Evolutionary conservation across 2,113 vertebrate genomes (phyloP).

Genomic region (Larimichthys polyactis): DNA sequence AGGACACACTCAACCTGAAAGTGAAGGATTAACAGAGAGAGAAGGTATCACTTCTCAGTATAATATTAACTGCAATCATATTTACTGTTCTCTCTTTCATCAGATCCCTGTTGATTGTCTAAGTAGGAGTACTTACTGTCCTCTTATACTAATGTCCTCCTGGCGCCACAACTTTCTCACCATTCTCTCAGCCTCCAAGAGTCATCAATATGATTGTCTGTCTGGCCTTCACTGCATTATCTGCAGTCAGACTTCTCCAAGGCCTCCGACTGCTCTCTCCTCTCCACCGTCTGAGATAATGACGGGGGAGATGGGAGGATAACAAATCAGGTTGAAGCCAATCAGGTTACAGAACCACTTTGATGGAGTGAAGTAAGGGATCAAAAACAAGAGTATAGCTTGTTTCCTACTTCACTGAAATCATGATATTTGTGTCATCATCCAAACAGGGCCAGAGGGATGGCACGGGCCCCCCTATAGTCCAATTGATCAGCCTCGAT

Average conservation of each 20-base stretch:
- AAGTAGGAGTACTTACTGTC: slow-evolving; percentile 52
- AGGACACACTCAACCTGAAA: background rate
- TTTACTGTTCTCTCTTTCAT: slow-evolving; percentile 55
- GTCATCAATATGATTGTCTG: slow-evolving; percentile 53
- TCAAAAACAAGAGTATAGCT: background rate
- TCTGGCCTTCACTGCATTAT: slow-evolving; percentile 63
- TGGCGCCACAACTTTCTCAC: slow-evolving; percentile 70
- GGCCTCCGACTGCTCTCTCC: slow-evolving; percentile 10
- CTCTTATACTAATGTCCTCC: slow-evolving; percentile 49
- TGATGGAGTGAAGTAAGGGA: background rate
- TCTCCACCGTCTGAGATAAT: slow-evolving; percentile 16
- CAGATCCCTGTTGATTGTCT: slow-evolving; percentile 42
- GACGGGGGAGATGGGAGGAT: slow-evolving; percentile 14
- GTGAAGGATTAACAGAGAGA: background rate
- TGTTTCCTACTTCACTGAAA: background rate
- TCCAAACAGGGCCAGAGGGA: background rate
- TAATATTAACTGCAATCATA: slow-evolving; percentile 54
- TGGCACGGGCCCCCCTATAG: too few relatives aligned
- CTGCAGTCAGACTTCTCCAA: slow-evolving; percentile 49
- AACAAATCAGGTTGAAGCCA: slow-evolving; percentile 34
- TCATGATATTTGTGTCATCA: background rate
- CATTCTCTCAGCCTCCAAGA: slow-evolving; percentile 50
- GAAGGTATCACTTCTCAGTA: slow-evolving; percentile 21
- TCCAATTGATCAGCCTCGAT: too few relatives aligned
- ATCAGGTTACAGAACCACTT: slow-evolving; percentile 26